Conservation (phyloP, 2,113 vertebrate species). For the Agelaius phoeniceus region DNA sequence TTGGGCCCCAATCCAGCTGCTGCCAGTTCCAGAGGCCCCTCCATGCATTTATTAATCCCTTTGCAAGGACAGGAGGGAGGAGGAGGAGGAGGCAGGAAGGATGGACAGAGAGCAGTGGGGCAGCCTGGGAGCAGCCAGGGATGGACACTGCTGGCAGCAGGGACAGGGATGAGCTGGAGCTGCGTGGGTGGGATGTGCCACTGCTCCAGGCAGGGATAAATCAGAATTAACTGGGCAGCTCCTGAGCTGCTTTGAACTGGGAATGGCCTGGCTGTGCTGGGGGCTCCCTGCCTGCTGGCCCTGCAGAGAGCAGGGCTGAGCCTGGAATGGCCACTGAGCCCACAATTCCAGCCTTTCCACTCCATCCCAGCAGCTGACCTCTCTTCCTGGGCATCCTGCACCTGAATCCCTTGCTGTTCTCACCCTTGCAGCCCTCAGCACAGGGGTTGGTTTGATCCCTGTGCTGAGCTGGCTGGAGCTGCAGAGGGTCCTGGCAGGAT, state of each 20-base stretch:
- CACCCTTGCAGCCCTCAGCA: neutral
- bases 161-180: neutral
- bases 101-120: fast-evolving
- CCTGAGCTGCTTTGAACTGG: neutral
- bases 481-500: neutral
- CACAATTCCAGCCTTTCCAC: fast-evolving
- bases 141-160: neutral
- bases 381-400: neutral
- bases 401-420: neutral
- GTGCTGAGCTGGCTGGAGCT: neutral
- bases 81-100: neutral
- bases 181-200: neutral
- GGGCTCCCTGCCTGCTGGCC: fast-evolving
- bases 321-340: neutral
- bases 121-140: neutral
- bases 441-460: neutral
- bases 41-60: neutral
- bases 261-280: neutral
- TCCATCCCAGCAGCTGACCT: fast-evolving
- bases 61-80: neutral
- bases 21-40: neutral
- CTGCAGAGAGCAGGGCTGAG: fast-evolving
- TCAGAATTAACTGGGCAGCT: neutral
- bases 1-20: neutral
- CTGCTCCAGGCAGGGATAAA: neutral